These are phyloP conservation scores for Oikopleura albicans DNA, from an alignment of 23 tunicate species.

Conservation along the genomic window DNA sequence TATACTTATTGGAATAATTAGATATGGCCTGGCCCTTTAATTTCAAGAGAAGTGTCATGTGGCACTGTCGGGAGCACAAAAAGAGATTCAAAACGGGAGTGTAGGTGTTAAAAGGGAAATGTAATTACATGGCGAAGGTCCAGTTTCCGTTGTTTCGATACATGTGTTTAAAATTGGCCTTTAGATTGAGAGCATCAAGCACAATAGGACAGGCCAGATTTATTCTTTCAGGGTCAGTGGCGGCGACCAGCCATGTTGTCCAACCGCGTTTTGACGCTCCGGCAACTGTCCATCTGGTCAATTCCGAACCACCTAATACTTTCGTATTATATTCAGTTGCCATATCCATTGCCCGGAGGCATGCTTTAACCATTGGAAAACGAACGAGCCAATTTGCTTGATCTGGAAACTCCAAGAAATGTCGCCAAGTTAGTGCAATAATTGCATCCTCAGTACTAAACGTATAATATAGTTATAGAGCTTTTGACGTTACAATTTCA, in stretches of 20 bases:
- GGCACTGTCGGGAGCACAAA: too few relatives aligned
- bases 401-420: background rate
- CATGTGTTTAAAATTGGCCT: background rate
- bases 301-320: background rate
- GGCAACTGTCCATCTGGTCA: conserved; percentile 3
- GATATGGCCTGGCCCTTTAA: too few relatives aligned
- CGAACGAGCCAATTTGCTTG: background rate
- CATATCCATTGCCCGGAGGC: conserved; percentile 12
- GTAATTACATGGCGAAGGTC: conserved; percentile 5
- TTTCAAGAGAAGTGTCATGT: too few relatives aligned
- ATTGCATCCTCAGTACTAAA: background rate
- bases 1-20: too few relatives aligned
- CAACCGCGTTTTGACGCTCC: conserved; percentile 13
- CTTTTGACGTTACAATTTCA: too few relatives aligned
- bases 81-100: too few relatives aligned
- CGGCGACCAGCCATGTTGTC: conserved; percentile 16
- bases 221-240: conserved; percentile 1
- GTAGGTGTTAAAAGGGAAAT: too few relatives aligned
- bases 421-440: background rate
- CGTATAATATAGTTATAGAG: too few relatives aligned
- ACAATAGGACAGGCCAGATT: background rate
- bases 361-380: background rate
- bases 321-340: background rate
- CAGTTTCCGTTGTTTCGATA: background rate
- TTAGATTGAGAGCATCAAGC: background rate